These are phyloP conservation scores for Monochamus saltuarius DNA, from an alignment of 1,140 invertebrate genomes.

Conservation along the genomic window DNA sequence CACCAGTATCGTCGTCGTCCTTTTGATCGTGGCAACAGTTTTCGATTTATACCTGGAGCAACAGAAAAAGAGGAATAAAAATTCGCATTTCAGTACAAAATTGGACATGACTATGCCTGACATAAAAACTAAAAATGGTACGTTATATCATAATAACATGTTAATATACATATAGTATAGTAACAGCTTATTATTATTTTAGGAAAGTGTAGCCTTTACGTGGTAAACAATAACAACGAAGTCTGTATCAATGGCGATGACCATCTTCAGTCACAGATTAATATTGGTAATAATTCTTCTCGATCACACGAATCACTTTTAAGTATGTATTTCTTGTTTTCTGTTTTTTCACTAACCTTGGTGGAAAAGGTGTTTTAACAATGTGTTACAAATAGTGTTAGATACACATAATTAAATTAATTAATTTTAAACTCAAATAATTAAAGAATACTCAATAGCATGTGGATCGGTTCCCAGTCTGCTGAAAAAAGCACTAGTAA, in stretches of 20 bases:
- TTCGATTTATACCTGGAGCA: slow-evolving; percentile 56
- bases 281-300: slow-evolving; percentile 14
- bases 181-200: slow-evolving; percentile 17
- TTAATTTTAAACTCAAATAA: too few species aligned
- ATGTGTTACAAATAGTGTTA: too few species aligned
- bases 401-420: too few species aligned
- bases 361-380: too few species aligned
- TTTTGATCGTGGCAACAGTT: slow-evolving; percentile 63
- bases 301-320: slow-evolving; percentile 18
- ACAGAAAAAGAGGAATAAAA: slow-evolving; percentile 29
- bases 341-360: not conserved
- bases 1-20: slow-evolving; percentile 55
- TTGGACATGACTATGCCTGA: slow-evolving; percentile 39
- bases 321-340: slow-evolving; percentile 27
- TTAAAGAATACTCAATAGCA: too few species aligned
- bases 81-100: slow-evolving; percentile 24
- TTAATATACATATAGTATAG: not conserved
- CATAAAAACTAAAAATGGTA: slow-evolving; percentile 38
- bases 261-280: slow-evolving; percentile 17
- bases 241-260: slow-evolving; percentile 18
- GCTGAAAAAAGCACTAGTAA: too few species aligned
- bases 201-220: slow-evolving; percentile 39
- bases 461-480: too few species aligned
- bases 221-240: slow-evolving; percentile 31
- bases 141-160: not conserved